Evolutionary conservation across 2,113 vertebrate species (phyloP), one percentile per base, ranked within the genome.

Genomic region (Rhodinocichla rosea): DNA sequence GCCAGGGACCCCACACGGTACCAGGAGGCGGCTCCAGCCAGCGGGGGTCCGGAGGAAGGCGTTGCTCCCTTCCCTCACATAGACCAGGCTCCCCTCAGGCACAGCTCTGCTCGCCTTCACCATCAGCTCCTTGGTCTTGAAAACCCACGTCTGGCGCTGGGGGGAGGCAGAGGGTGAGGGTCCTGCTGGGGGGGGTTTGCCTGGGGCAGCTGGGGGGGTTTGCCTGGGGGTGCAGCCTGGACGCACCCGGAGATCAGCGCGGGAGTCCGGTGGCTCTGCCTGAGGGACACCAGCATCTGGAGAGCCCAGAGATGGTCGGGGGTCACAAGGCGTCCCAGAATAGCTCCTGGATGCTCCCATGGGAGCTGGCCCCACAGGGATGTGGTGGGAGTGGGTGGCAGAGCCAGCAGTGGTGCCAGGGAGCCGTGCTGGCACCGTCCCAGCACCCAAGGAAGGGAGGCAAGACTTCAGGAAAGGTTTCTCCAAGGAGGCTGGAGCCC

Each of bases 1-100:
- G 6, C 0, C 0, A 49, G 32, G 44, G 21, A 39, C 35, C 75
- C 75, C 4, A 1, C 65, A 55, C 4, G 0, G 22, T 96, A 97
- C 97, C 96, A 95, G 81, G 44, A 97, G 90, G 55, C 96, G 96
- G 87, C 96, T 97, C 97, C 97, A 98, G 75, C 96, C 97, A 0
- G 56, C 33, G 49, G 74, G 69, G 22, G 96, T 97, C 59, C 97
- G 94, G 65, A 97, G 82, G 93, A 97, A 98, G 65, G 95, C 96
- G 3, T 78, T 96, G 81, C 42, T 96, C 42, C 68, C 91, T 42
- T 94, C 95, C 45, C 15, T 62, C 90, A 97, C 94, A 0, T 97
- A 98, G 33, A 94, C 97, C 91, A 98, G 82, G 88, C 94, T 97
- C 30, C 97, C 97, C 52, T 98, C 94, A 0, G 94, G 95, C 50